Percentiles rank a stretch among this genome's conserved stretches.
phyloP scores from a whole-genome alignment of 2,797 vertebrate genomes.

The Phrynocephalus forsythii region DNA sequence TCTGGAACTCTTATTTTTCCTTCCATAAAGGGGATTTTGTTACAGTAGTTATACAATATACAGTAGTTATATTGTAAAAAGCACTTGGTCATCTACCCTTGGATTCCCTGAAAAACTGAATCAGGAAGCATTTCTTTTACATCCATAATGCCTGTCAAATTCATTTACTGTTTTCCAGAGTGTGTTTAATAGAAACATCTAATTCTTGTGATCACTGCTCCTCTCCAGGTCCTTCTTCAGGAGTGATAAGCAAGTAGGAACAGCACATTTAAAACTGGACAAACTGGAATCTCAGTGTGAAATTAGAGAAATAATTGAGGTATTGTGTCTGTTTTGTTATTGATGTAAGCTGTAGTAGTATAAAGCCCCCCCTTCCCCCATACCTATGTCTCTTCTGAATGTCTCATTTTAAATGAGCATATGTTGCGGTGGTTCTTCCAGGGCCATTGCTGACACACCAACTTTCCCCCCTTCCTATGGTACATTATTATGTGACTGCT shows the following conservation, averaged over 20 bases:
- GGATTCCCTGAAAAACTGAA: background rate
- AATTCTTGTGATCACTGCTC: background rate
- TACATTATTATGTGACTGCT: background rate
- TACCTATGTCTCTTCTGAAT: background rate
- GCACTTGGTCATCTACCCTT: background rate
- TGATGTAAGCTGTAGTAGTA: background rate
- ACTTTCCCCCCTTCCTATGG: background rate
- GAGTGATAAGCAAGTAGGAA: conserved; percentile 93
- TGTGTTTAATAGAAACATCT: background rate
- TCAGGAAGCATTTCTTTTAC: background rate
- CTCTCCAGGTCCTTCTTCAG: conserved; percentile 84
- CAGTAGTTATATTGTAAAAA: background rate
- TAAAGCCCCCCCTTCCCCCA: background rate
- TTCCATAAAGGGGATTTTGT: background rate
- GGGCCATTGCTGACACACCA: background rate
- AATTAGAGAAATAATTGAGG: conserved; percentile 92
- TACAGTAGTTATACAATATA: background rate
- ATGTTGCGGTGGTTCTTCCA: background rate
- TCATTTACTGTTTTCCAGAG: background rate
- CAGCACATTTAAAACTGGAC: conserved; percentile 92
- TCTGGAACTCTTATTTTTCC: background rate
- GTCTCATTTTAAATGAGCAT: background rate
- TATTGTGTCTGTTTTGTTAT: conserved; percentile 41
- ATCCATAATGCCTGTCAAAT: background rate
- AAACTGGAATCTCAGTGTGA: conserved; percentile 93